phyloP scores from a whole-genome alignment of 1,140 invertebrate species.

The Panulirus ornatus region DNA sequence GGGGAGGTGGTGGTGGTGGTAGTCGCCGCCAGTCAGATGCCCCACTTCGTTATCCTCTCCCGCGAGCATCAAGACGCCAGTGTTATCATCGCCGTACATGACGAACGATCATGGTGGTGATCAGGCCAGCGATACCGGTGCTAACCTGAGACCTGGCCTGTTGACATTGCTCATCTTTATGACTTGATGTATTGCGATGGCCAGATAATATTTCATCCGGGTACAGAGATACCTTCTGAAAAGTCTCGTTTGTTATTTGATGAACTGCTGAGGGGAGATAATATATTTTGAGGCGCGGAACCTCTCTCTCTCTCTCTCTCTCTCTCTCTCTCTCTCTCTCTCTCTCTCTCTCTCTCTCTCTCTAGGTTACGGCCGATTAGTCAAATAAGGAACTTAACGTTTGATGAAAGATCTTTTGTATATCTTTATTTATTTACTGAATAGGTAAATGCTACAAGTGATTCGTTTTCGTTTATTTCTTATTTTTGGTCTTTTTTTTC shows the following conservation, averaged over 20 bases:
- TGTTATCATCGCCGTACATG: not conserved
- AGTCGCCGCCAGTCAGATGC: not conserved
- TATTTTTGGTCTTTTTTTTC: no score
- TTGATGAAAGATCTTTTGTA: no score
- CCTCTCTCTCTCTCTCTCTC: not conserved
- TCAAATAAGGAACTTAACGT: not conserved
- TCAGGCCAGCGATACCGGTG: not conserved
- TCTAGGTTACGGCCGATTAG: not conserved
- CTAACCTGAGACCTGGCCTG: not conserved
- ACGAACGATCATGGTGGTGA: not conserved
- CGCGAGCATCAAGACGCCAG: not conserved
- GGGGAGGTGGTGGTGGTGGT: no score
- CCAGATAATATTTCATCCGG: not conserved
- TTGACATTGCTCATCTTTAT: not conserved
- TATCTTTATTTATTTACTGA: no score
- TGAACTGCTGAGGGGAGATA: not conserved
- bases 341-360: not conserved
- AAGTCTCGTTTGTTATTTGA: not conserved
- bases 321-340: not conserved
- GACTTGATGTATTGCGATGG: not conserved
- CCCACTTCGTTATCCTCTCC: not conserved
- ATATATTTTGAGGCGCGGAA: not conserved
- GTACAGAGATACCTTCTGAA: not conserved
- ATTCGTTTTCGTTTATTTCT: no score
- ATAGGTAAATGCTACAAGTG: no score